Percentiles rank a stretch among this genome's conserved stretches.
phyloP scores from a whole-genome alignment of 64 coral and sea anemone genomes.

The Acropora tenuis region DNA sequence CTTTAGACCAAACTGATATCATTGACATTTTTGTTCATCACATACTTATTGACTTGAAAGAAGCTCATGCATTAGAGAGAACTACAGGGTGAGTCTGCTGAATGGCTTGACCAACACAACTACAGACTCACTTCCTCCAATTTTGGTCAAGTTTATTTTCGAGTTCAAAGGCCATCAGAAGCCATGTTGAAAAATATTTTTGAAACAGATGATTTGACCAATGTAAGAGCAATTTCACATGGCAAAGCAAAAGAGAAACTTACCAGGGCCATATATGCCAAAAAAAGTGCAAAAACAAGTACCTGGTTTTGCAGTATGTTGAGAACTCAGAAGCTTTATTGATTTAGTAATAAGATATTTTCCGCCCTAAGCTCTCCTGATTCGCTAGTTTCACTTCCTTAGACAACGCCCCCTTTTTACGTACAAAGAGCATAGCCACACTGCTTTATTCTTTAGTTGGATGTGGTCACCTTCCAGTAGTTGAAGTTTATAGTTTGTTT shows the following conservation, averaged over 20 bases:
- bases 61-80: background rate
- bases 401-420: too few relatives aligned
- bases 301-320: background rate
- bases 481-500: too few relatives aligned
- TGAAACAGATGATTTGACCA: constrained; percentile 50
- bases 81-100: constrained; percentile 21
- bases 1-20: background rate
- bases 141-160: constrained; percentile 34
- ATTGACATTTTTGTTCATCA: background rate
- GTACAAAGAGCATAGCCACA: too few relatives aligned
- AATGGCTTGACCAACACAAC: constrained; percentile 41
- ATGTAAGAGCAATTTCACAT: constrained; percentile 61
- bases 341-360: too few relatives aligned
- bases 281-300: background rate
- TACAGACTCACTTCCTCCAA: constrained; percentile 30
- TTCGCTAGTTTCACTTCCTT: too few relatives aligned
- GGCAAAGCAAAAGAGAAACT: constrained; percentile 53
- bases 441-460: too few relatives aligned
- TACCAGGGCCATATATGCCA: background rate
- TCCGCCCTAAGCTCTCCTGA: too few relatives aligned
- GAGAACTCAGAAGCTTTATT: too few relatives aligned
- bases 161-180: background rate
- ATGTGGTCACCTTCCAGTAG: too few relatives aligned
- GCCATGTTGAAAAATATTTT: constrained; percentile 65
- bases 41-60: background rate